These are phyloP conservation scores for Drosophila bocqueti DNA, from an alignment of 1,140 invertebrate species.

Conservation along the genomic window DNA sequence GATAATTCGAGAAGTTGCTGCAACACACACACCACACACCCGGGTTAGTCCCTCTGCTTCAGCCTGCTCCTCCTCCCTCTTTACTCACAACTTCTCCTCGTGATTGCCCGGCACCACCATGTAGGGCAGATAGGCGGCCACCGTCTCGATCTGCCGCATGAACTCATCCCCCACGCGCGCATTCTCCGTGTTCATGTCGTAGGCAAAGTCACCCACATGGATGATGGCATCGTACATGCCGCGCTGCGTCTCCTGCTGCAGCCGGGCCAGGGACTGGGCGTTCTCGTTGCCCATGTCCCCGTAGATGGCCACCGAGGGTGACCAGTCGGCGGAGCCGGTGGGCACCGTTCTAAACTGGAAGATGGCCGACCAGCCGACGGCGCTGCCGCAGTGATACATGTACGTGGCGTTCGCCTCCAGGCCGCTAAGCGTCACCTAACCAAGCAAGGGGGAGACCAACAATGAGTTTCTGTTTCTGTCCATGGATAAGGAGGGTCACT, in stretches of 20 bases:
- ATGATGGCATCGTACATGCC: constrained; percentile 94
- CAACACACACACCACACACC: constrained; percentile 46
- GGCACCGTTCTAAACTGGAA: constrained; percentile 91
- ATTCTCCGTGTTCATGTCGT: constrained; percentile 95
- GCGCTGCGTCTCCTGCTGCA: constrained; percentile 93
- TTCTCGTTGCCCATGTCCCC: constrained; percentile 97
- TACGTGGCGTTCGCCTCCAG: constrained; percentile 88
- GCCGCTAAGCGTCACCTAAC: constrained; percentile 86
- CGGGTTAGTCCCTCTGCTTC: constrained; percentile 9
- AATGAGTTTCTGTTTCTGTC: constrained; percentile 6
- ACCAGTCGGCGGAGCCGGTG: constrained; percentile 88
- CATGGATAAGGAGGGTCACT: background rate
- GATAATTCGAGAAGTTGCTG: constrained; percentile 96
- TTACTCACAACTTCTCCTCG: constrained; percentile 92
- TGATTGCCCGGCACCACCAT: constrained; percentile 98
- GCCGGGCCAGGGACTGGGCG: constrained; percentile 91
- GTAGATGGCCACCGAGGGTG: constrained; percentile 93
- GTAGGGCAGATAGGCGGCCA: constrained; percentile 95
- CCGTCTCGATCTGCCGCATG: constrained; percentile 94
- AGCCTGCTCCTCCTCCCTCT: background rate
- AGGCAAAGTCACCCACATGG: constrained; percentile 98
- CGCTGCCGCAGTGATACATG: constrained; percentile 94
- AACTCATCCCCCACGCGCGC: constrained; percentile 94
- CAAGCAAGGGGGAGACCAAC: constrained; percentile 4
- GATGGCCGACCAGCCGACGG: constrained; percentile 91